A percentile compares a stretch with the other conserved stretches of the same genome.
phyloP scores from a whole-genome alignment of 2,888 invertebrate genomes.

The Drepanosiphum platanoidis region DNA sequence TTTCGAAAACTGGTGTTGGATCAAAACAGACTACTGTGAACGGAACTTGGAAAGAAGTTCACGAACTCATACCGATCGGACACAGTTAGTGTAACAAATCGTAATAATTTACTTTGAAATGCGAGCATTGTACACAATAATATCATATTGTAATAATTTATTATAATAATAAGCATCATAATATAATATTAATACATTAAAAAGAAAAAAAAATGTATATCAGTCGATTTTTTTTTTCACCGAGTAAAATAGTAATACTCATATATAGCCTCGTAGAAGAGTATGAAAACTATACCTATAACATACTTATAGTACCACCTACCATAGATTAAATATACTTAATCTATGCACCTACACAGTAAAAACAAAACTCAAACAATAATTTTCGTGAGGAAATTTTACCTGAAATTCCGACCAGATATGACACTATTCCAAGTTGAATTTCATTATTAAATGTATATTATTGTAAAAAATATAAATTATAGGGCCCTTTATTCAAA shows the following conservation, averaged over 20 bases:
- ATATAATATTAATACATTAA: background rate
- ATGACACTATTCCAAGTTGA: too few relatives aligned
- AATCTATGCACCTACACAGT: too few relatives aligned
- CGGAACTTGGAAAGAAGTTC: constrained; percentile 69
- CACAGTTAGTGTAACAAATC: constrained; percentile 15
- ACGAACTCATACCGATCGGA: constrained; percentile 68
- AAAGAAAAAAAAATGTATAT: background rate
- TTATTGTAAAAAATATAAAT: too few relatives aligned
- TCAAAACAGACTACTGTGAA: constrained; percentile 66
- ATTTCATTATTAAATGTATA: too few relatives aligned
- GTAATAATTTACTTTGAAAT: background rate
- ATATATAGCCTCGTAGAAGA: background rate
- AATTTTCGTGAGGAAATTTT: too few relatives aligned
- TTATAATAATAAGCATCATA: background rate
- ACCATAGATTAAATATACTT: too few relatives aligned
- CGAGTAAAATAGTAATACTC: background rate
- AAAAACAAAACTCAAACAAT: too few relatives aligned
- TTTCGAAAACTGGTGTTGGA: constrained; percentile 63
- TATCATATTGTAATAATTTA: too few relatives aligned
- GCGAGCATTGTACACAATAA: background rate
- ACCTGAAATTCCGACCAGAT: too few relatives aligned
- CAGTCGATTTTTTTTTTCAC: background rate
- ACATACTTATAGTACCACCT: too few relatives aligned
- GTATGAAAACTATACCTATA: background rate
- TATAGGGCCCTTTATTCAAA: too few relatives aligned